These are phyloP conservation scores for Manduca sexta DNA, from an alignment of 1,140 invertebrate genomes.

Conservation along the genomic window DNA sequence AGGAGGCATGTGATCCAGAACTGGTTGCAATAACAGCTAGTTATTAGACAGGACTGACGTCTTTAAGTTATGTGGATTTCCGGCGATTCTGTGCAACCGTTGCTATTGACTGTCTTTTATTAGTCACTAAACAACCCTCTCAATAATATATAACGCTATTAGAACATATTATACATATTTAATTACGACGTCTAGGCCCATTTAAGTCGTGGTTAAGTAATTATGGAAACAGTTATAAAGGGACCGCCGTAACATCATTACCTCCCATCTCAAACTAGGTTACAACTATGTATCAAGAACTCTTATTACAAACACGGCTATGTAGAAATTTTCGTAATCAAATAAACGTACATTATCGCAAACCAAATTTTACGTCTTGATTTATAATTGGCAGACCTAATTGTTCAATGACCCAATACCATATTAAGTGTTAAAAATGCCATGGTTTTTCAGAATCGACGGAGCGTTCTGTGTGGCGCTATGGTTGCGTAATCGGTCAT, in stretches of 20 bases:
- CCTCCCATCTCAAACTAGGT: background rate
- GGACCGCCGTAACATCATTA: background rate
- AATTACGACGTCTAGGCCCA: constrained; percentile 4
- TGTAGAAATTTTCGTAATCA: too few relatives aligned
- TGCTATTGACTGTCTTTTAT: constrained; percentile 1
- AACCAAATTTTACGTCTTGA: too few relatives aligned
- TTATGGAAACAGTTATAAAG: too few relatives aligned
- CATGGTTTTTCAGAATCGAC: constrained; percentile 22
- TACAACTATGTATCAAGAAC: too few relatives aligned
- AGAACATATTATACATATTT: constrained; percentile 5
- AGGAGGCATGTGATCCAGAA: constrained; percentile 7
- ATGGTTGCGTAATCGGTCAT: constrained; percentile 66
- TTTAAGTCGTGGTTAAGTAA: too few relatives aligned
- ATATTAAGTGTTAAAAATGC: too few relatives aligned
- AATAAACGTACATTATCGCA: too few relatives aligned
- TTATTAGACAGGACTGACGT: constrained; percentile 16
- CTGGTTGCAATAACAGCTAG: constrained; percentile 14
- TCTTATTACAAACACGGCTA: too few relatives aligned
- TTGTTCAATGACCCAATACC: too few relatives aligned
- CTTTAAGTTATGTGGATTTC: constrained; percentile 39
- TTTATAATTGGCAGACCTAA: too few relatives aligned
- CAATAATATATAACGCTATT: background rate
- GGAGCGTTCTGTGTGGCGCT: constrained; percentile 47
- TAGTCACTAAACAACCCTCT: constrained; percentile 1
- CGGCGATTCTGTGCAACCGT: constrained; percentile 24